Conservation (phyloP, 1,140 invertebrate genomes). For the Zaprionus inermis region DNA sequence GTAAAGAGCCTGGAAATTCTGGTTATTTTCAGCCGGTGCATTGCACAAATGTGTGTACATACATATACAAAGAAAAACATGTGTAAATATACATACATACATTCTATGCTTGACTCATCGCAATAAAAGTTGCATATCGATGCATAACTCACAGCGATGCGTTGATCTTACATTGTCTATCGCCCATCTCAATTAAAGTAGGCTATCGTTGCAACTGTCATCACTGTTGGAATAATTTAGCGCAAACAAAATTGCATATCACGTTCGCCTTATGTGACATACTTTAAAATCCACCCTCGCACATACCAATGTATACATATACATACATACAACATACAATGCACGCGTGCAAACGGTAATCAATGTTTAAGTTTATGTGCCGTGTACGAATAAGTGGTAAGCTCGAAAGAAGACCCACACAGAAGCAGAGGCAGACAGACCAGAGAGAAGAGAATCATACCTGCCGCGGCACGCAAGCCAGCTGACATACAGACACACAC, state of each 20-base stretch:
- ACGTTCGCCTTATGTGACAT: slow-evolving; percentile 12
- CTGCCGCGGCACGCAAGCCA: slow-evolving; percentile 44
- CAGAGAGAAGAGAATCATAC: slow-evolving; percentile 54
- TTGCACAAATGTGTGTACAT: neutral
- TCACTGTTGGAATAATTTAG: slow-evolving; percentile 3
- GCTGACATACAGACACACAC: slow-evolving; percentile 33
- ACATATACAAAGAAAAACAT: neutral
- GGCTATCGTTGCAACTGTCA: slow-evolving; percentile 25
- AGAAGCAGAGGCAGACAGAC: slow-evolving; percentile 25
- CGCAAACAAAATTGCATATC: slow-evolving; percentile 20
- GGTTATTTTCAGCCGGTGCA: neutral
- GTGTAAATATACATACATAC: neutral
- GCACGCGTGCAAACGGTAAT: slow-evolving; percentile 74
- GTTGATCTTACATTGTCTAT: neutral
- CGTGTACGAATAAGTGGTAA: slow-evolving; percentile 51
- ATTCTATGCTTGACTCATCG: slow-evolving; percentile 8
- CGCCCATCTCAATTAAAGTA: slow-evolving; percentile 9
- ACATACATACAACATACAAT: slow-evolving; percentile 41
- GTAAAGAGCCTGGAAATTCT: slow-evolving; percentile 3
- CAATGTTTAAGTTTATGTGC: slow-evolving; percentile 70
- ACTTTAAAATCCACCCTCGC: slow-evolving; percentile 50
- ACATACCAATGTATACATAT: slow-evolving; percentile 35
- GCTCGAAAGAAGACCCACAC: slow-evolving; percentile 64
- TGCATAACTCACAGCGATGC: neutral
- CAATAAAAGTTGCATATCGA: slow-evolving; percentile 14